phyloP scores from a whole-genome alignment of 92 coral and sea anemone species.

The Heteractis magnifica region DNA sequence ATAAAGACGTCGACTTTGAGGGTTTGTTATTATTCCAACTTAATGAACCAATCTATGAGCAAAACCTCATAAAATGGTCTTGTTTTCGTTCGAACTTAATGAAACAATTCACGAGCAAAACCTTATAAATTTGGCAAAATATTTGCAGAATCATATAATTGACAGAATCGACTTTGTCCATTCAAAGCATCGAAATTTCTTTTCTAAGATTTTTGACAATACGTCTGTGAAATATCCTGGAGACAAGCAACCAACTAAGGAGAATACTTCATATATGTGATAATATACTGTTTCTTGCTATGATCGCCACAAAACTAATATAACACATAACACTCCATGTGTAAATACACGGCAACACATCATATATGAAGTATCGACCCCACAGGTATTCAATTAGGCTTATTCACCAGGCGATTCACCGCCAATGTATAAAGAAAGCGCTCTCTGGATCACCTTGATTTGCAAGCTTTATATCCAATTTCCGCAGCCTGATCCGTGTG shows the following conservation, averaged over 20 bases:
- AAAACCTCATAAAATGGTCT: neutral
- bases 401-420: neutral
- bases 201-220: neutral
- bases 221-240: slow-evolving; percentile 7
- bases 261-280: neutral
- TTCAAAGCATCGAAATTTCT: neutral
- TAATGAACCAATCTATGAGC: neutral
- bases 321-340: neutral
- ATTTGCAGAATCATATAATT: neutral
- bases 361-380: neutral
- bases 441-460: slow-evolving; percentile 2
- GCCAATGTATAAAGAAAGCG: slow-evolving; percentile 1
- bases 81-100: neutral
- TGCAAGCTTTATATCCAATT: slow-evolving; percentile 12
- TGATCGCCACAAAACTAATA: neutral
- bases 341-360: neutral
- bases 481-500: neutral
- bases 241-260: neutral
- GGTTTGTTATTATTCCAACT: neutral
- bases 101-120: neutral
- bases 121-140: neutral
- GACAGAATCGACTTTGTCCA: neutral
- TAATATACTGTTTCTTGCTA: neutral
- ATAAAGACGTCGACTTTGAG: slow-evolving; percentile 7
- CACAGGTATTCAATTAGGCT: neutral